A percentile compares a stretch with the other conserved stretches of the same genome.
Evolutionary conservation across 2,888 invertebrate species (phyloP).

Genomic region (Dugesia japonica): DNA sequence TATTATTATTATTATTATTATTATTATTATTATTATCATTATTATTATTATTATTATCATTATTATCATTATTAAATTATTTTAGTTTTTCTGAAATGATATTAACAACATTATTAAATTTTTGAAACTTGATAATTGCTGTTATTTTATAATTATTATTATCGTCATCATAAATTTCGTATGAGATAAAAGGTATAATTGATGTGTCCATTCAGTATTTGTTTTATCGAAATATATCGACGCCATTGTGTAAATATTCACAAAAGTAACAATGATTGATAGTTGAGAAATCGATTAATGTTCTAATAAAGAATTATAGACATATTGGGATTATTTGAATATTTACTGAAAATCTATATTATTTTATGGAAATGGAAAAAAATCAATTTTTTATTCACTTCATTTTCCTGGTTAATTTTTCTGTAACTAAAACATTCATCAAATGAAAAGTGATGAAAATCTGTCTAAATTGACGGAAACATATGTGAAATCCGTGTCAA

Average conservation of each 20-base stretch:
- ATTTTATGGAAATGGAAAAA: too few relatives aligned
- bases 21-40: too few relatives aligned
- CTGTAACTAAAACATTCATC: not conserved
- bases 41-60: too few relatives aligned
- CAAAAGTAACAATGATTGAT: not conserved
- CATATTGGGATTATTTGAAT: not conserved
- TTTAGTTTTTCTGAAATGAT: too few relatives aligned
- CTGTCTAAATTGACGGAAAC: not conserved
- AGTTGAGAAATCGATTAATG: not conserved
- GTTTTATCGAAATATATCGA: not conserved
- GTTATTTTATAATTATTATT: too few relatives aligned
- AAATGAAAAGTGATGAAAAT: not conserved
- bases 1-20: too few relatives aligned
- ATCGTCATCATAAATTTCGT: too few relatives aligned
- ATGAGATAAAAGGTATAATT: not conserved
- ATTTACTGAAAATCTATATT: not conserved
- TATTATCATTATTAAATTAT: too few relatives aligned
- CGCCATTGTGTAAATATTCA: constrained; percentile 14
- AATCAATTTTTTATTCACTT: too few relatives aligned
- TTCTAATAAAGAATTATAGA: not conserved
- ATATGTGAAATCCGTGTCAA: not conserved
- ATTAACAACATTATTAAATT: too few relatives aligned
- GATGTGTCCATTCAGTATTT: not conserved
- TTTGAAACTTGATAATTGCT: too few relatives aligned
- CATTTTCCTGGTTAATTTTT: too few relatives aligned